Evolutionary conservation across 2,888 invertebrate species (phyloP).

Genomic region (Nomada goodeniana): DNA sequence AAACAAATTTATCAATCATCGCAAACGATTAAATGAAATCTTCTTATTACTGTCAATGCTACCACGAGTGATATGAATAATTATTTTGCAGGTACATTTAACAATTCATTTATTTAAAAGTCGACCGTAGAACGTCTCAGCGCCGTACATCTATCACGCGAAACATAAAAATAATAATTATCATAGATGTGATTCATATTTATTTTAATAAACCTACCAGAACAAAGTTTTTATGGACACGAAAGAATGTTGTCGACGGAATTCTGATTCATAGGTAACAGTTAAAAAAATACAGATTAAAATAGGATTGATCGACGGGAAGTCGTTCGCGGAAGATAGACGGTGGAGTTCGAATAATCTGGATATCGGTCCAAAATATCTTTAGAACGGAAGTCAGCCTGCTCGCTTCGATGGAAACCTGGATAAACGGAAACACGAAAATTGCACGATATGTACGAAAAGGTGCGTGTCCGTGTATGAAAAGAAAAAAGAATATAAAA

Average conservation of each 20-base stretch:
- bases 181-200: background rate
- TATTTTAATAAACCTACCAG: background rate
- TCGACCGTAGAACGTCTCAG: no score
- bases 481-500: background rate
- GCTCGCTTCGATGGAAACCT: background rate
- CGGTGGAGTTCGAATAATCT: background rate
- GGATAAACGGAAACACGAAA: background rate
- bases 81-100: no score
- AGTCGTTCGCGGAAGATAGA: background rate
- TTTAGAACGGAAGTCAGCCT: no score
- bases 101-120: no score
- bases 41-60: no score
- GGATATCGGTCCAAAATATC: background rate
- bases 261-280: background rate
- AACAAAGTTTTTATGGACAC: background rate
- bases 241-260: background rate
- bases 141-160: no score
- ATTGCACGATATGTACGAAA: background rate
- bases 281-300: background rate
- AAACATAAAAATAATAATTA: no score
- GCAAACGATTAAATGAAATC: no score
- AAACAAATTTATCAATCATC: no score
- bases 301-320: conserved; percentile 5
- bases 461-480: background rate
- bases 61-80: no score